phyloP scores from a whole-genome alignment of 1,140 invertebrate genomes.

The Lepidurus packardi region DNA sequence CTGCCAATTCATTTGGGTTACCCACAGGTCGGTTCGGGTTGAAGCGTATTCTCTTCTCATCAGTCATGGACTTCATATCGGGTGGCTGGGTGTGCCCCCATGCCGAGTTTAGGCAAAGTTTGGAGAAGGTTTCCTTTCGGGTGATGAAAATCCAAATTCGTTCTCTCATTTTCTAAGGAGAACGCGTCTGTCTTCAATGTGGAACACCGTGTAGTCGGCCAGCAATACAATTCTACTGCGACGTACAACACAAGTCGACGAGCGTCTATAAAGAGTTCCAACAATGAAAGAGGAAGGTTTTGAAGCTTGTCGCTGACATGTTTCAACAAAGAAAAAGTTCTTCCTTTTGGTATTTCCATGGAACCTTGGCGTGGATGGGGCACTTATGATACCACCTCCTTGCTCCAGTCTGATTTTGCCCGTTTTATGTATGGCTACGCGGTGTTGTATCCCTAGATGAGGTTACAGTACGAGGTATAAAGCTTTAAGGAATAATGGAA shows the following conservation, averaged over 20 bases:
- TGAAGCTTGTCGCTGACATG: not conserved
- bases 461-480: not conserved
- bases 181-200: not conserved
- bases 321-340: not conserved
- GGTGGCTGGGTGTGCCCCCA: not conserved
- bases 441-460: slow-evolving; percentile 11
- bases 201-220: not conserved
- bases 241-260: not conserved
- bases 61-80: not conserved
- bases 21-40: slow-evolving; percentile 7
- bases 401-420: not conserved
- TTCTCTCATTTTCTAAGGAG: not conserved
- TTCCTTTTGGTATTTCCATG: not conserved
- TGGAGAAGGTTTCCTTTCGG: slow-evolving; percentile 4
- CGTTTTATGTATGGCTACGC: not conserved
- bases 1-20: not conserved
- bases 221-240: not conserved
- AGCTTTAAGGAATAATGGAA: not conserved
- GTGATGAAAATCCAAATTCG: slow-evolving; percentile 8
- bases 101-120: not conserved
- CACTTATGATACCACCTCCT: slow-evolving; percentile 4
- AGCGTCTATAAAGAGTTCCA: not conserved
- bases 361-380: not conserved
- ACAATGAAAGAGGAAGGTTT: not conserved
- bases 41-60: not conserved